Base-by-base conservation (phyloP, 2,888 invertebrate genomes). In the Dendrolimus pini region DNA sequence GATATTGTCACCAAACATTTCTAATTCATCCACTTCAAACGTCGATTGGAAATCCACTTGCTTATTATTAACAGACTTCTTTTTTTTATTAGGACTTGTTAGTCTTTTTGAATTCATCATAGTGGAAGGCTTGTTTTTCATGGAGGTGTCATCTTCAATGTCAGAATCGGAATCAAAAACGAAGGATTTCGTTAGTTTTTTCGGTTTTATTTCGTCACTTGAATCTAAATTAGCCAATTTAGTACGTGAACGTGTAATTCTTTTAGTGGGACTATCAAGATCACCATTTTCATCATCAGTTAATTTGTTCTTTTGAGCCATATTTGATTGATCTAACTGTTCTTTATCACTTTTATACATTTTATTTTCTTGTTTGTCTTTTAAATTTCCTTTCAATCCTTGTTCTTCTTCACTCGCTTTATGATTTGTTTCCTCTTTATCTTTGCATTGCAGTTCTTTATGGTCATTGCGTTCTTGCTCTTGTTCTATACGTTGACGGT, bases 1-100 rank as follows among this genome's bases (percentile, higher is more conserved):
- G 58, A 82, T 69, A 65, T 78, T 85, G 63, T 87, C 88, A 52
- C 81, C 59, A 75, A 89, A 87, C 59, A 85, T 76, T 67, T 83
- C 87, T 53, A 85, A 61, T 58, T 86, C 85, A 55, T 80, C 82
- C 12, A 82, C 69, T 47, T 47, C 47, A 47, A 47, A 47, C 47
- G 47, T 47, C 12, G 47, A 47, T 47, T 47, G 47, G 12, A 47
- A 47, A 47, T 9, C 47, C 2, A 47, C 47, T 47, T 47, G 9
- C 9, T 47, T 47, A 47, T 12, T 10, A 12, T 12, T 10, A 47
- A 12, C 9, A 47, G 9, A 2, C 9, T 47, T 47, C 12, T 47
- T 47, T 10, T 9, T 47, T 10, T 47, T 47, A 12, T 10, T 47
- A 47, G 47, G 47, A 12, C 12, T 47, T 10, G 10, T 10, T 9